Evolutionary conservation across 2,113 vertebrate species (phyloP).

Genomic region (Brachyhypopomus occidentalis): DNA sequence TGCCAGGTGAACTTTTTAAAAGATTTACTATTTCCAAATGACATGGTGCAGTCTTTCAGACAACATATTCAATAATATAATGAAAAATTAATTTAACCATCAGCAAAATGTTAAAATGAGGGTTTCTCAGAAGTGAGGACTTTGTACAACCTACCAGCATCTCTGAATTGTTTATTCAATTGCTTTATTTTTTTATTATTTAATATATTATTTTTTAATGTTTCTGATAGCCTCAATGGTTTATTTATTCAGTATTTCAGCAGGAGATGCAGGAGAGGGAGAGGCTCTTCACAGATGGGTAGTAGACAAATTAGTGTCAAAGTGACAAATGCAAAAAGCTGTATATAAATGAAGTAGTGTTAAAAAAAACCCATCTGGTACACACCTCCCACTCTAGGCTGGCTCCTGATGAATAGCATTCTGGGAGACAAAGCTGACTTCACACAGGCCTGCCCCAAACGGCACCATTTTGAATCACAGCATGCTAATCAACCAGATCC

Average conservation of each 20-base stretch:
- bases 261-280: slow-evolving; percentile 39
- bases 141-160: slow-evolving; percentile 40
- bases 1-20: slow-evolving; percentile 50
- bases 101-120: slow-evolving; percentile 23
- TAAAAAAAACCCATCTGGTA: slow-evolving; percentile 54
- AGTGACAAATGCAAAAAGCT: slow-evolving; percentile 60
- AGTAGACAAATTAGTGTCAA: slow-evolving; percentile 58
- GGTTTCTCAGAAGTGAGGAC: slow-evolving; percentile 18
- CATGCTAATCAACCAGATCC: slow-evolving; percentile 13
- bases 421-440: slow-evolving; percentile 55
- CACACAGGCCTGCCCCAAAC: slow-evolving; percentile 38
- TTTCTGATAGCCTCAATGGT: slow-evolving; percentile 19
- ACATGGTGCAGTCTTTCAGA: slow-evolving; percentile 42
- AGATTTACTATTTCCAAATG: slow-evolving; percentile 54
- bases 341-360: slow-evolving; percentile 57
- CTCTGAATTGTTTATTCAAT: slow-evolving; percentile 42
- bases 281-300: slow-evolving; percentile 56
- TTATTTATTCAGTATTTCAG: slow-evolving; percentile 38
- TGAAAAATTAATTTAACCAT: slow-evolving; percentile 58
- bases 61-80: slow-evolving; percentile 54
- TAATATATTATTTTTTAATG: slow-evolving; percentile 26
- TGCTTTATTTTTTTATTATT: slow-evolving; percentile 27
- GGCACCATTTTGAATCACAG: slow-evolving; percentile 9
- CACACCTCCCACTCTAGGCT: slow-evolving; percentile 49
- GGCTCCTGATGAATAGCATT: slow-evolving; percentile 54